These are phyloP conservation scores for Galerucella pusilla DNA, from an alignment of 2,888 invertebrate genomes.

Conservation along the genomic window DNA sequence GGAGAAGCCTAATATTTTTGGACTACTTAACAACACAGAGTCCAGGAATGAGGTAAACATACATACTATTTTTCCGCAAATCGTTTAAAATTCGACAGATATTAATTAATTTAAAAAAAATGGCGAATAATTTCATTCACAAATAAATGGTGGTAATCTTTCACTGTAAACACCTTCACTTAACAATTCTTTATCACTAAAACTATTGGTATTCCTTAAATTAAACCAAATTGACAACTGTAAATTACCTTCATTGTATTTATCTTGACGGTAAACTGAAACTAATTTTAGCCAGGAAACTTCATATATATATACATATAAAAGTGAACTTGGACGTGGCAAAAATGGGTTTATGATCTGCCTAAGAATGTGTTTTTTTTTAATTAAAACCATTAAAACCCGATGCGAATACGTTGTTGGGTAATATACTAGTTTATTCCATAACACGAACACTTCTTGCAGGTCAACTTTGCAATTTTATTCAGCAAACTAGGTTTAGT, in stretches of 20 bases:
- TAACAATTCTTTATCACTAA: background rate
- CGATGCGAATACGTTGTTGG: background rate
- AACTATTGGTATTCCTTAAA: background rate
- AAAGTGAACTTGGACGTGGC: slow-evolving; percentile 13
- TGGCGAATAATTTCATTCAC: too few species aligned
- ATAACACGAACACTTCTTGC: slow-evolving; percentile 9
- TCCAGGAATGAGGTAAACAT: too few species aligned
- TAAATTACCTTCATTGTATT: slow-evolving; percentile 13
- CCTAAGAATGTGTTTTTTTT: slow-evolving; percentile 4
- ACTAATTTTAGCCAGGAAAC: background rate
- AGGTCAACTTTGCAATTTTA: slow-evolving; percentile 12
- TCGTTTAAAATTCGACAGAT: too few species aligned
- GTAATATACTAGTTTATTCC: slow-evolving; percentile 15
- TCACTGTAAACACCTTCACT: background rate
- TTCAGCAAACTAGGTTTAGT: background rate
- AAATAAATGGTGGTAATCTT: too few species aligned
- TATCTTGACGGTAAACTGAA: background rate
- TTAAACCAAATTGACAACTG: background rate
- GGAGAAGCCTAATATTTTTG: too few species aligned
- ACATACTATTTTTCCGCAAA: too few species aligned
- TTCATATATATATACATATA: slow-evolving; percentile 7
- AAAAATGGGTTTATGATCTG: slow-evolving; percentile 5
- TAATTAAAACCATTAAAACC: background rate
- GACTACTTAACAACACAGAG: too few species aligned
- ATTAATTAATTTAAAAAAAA: too few species aligned